phyloP scores from a whole-genome alignment of 1,140 invertebrate species.

The Drosophila hydei region DNA sequence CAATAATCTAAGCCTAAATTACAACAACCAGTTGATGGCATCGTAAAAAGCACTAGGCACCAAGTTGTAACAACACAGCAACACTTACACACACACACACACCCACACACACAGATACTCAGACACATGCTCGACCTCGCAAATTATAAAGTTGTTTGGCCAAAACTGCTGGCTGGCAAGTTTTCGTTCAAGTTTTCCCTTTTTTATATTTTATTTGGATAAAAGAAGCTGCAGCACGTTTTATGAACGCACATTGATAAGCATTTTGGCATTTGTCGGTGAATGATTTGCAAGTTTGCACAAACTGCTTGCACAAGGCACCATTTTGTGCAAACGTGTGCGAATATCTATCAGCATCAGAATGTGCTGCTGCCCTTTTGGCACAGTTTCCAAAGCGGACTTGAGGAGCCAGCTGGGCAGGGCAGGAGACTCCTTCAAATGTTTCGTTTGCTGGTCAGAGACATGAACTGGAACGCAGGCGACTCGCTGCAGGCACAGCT shows the following conservation, averaged over 20 bases:
- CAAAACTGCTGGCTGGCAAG: conserved; percentile 73
- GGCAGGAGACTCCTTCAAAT: neutral
- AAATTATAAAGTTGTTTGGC: conserved; percentile 80
- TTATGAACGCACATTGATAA: conserved; percentile 80
- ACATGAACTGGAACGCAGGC: neutral
- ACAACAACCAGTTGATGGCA: conserved; percentile 66
- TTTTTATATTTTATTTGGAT: conserved; percentile 20
- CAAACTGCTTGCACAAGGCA: conserved; percentile 54
- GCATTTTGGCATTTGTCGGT: conserved; percentile 72
- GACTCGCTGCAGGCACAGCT: conserved; percentile 19
- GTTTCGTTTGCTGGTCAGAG: neutral
- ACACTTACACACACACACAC: conserved; percentile 20
- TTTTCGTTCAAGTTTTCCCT: conserved; percentile 46
- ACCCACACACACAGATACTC: conserved; percentile 22
- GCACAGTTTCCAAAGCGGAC: conserved; percentile 34
- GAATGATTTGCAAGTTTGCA: conserved; percentile 80
- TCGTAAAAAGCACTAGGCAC: conserved; percentile 72
- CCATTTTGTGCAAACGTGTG: conserved; percentile 68
- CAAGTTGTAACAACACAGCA: conserved; percentile 24
- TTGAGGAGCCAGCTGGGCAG: neutral
- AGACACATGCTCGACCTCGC: conserved; percentile 65
- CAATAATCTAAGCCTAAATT: conserved; percentile 47
- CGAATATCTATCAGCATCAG: conserved; percentile 32
- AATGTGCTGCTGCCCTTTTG: conserved; percentile 37
- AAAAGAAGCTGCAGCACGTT: conserved; percentile 60